phyloP scores from a whole-genome alignment of 2,797 vertebrate species.

The Coccyzus lansbergi region DNA sequence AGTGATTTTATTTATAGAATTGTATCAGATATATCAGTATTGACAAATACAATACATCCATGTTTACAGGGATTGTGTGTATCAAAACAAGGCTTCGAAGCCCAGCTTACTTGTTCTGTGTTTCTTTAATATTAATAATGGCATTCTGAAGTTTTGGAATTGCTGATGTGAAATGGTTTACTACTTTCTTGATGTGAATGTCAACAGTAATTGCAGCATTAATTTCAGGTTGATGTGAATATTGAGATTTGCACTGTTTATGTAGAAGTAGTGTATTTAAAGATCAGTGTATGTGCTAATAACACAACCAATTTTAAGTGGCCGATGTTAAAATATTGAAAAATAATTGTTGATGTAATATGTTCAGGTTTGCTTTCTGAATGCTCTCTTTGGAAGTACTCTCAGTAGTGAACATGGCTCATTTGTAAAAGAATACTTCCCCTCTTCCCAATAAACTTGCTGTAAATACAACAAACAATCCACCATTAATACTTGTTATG shows the following conservation, averaged over 20 bases:
- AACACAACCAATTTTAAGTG: constrained; percentile 71
- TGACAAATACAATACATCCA: constrained; percentile 68
- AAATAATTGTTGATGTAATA: constrained; percentile 68
- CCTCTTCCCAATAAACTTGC: constrained; percentile 34
- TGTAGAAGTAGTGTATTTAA: constrained; percentile 78
- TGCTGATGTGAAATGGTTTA: constrained; percentile 74
- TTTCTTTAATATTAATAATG: constrained; percentile 65
- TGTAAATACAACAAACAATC: not conserved
- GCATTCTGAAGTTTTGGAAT: constrained; percentile 71
- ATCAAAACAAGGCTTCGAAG: constrained; percentile 65
- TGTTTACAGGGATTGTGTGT: constrained; percentile 74
- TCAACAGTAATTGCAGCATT: constrained; percentile 76
- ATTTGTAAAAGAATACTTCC: constrained; percentile 60
- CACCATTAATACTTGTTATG: not conserved
- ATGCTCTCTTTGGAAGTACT: constrained; percentile 60
- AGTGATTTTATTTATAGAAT: constrained; percentile 73
- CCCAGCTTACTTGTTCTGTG: constrained; percentile 61
- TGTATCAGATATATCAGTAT: constrained; percentile 65
- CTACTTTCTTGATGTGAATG: constrained; percentile 73
- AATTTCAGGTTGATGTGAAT: constrained; percentile 76
- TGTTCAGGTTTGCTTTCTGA: constrained; percentile 72
- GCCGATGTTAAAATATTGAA: constrained; percentile 74
- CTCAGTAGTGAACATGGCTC: constrained; percentile 54
- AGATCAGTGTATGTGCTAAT: constrained; percentile 74
- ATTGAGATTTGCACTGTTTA: constrained; percentile 76